These are phyloP conservation scores for Clusia tigrina DNA, from an alignment of 2,888 invertebrate genomes.

Conservation along the genomic window DNA sequence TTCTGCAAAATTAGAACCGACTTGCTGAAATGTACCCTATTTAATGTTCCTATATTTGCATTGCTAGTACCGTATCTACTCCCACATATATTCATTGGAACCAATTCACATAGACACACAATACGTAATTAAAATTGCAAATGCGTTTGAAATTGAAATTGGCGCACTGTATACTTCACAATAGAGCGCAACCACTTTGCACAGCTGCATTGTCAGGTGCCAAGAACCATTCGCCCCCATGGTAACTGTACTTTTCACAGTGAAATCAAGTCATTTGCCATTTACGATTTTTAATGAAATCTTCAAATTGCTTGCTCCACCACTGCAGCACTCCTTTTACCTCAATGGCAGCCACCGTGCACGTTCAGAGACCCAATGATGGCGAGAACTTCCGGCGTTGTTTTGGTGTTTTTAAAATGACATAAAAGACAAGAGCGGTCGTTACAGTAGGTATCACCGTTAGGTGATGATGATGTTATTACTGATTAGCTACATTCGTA, in stretches of 20 bases:
- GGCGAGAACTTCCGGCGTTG: constrained; percentile 4
- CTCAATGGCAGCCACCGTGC: background rate
- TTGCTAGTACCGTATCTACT: too few relatives aligned
- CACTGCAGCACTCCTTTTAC: background rate
- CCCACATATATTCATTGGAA: too few relatives aligned
- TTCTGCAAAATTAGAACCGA: too few relatives aligned
- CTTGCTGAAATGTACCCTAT: too few relatives aligned
- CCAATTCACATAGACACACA: too few relatives aligned
- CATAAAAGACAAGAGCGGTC: constrained; percentile 2
- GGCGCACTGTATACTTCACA: constrained; percentile 29
- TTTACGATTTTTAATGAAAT: constrained; percentile 10
- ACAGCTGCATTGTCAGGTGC: background rate
- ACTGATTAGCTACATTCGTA: background rate
- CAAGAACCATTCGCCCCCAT: background rate
- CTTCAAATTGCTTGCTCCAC: constrained; percentile 2
- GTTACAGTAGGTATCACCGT: background rate
- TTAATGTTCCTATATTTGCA: too few relatives aligned
- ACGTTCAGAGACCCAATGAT: background rate
- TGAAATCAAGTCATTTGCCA: constrained; percentile 8
- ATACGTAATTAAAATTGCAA: constrained; percentile 32
- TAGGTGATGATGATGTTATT: background rate
- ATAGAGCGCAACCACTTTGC: background rate
- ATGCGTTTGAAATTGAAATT: constrained; percentile 33
- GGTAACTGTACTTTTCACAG: background rate
- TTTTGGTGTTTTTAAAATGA: background rate